Evolutionary conservation across 2,888 invertebrate species (phyloP).

Genomic region (Chrysomela aeneicollis): DNA sequence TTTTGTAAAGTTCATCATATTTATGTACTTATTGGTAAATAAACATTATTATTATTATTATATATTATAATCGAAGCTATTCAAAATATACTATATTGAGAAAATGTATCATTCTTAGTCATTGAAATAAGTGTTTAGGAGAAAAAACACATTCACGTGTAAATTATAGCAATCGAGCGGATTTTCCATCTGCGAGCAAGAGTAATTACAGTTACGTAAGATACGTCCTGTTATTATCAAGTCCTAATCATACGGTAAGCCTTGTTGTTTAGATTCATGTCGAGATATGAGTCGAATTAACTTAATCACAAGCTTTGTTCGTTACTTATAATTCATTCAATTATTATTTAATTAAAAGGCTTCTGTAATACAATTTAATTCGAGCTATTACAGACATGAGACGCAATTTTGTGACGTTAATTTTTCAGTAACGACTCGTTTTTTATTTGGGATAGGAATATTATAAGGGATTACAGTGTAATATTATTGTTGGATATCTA

Average conservation of each 20-base stretch:
- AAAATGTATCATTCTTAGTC: conserved; percentile 24
- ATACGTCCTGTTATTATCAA: conserved; percentile 21
- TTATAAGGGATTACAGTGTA: no score
- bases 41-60: no score
- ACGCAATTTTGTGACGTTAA: not conserved
- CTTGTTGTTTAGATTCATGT: conserved; percentile 36
- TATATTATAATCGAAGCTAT: no score
- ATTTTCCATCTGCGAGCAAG: conserved; percentile 29
- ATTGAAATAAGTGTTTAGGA: conserved; percentile 24
- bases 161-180: conserved; percentile 29
- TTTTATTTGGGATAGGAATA: no score
- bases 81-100: no score
- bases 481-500: no score
- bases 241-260: conserved; percentile 36
- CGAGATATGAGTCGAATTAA: conserved; percentile 41
- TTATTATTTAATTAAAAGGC: conserved; percentile 38
- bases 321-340: conserved; percentile 39
- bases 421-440: not conserved
- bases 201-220: conserved; percentile 31
- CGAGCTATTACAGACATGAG: conserved; percentile 22
- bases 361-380: conserved; percentile 37
- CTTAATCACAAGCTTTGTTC: conserved; percentile 43
- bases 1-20: no score
- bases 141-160: conserved; percentile 28
- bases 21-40: no score